phyloP scores from a whole-genome alignment of 2,888 invertebrate species.

The Candidula unifasciata region DNA sequence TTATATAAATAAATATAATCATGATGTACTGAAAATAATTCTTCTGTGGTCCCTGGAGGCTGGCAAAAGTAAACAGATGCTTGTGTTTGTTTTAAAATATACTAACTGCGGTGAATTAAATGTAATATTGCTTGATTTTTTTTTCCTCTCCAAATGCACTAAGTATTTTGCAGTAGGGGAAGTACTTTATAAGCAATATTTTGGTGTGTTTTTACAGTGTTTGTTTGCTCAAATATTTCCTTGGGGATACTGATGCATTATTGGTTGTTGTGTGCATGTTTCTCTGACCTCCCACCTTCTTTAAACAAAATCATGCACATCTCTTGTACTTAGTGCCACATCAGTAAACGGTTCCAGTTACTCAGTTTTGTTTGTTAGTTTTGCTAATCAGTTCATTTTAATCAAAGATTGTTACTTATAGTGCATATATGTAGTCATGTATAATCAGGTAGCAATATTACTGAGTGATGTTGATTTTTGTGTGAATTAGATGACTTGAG shows the following conservation, averaged over 20 bases:
- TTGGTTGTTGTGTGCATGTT: conserved; percentile 17
- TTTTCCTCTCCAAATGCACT: background rate
- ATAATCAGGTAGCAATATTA: conserved; percentile 46
- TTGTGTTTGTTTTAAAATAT: background rate
- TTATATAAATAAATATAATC: too few relatives aligned
- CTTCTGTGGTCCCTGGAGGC: background rate
- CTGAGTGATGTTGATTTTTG: conserved; percentile 46
- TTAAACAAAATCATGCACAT: conserved; percentile 35
- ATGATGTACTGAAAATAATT: too few relatives aligned
- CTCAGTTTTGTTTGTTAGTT: conserved; percentile 3
- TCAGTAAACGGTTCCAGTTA: background rate
- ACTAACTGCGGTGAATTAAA: background rate
- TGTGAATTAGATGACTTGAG: conserved; percentile 23
- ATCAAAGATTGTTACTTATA: conserved; percentile 39
- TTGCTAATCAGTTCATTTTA: conserved; percentile 36
- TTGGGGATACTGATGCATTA: conserved; percentile 15
- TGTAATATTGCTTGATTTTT: background rate
- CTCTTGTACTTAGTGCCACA: conserved; percentile 30
- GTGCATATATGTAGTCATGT: conserved; percentile 23
- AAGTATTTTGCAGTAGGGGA: background rate
- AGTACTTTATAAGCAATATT: conserved; percentile 46
- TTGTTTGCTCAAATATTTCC: conserved; percentile 46
- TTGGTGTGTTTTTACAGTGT: conserved; percentile 33
- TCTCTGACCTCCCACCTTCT: background rate
- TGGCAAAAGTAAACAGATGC: background rate